These are phyloP conservation scores for Oscheius sp. DNA, from an alignment of 2,888 invertebrate species.

Conservation along the genomic window DNA sequence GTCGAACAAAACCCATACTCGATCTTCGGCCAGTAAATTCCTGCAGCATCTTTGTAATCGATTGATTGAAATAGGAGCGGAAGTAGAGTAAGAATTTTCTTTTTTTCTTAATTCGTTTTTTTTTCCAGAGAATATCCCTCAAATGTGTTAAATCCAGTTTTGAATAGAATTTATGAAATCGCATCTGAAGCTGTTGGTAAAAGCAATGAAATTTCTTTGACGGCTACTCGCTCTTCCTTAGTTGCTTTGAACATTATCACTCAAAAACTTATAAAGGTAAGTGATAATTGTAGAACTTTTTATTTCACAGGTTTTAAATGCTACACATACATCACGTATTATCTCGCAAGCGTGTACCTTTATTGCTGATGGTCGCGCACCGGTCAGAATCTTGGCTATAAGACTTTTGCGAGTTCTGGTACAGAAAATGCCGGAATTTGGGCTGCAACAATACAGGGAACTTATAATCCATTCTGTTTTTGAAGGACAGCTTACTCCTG, in stretches of 20 bases:
- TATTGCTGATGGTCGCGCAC: slow-evolving; percentile 60
- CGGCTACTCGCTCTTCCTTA: slow-evolving; percentile 55
- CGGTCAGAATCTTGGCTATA: slow-evolving; percentile 64
- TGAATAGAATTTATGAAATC: slow-evolving; percentile 56
- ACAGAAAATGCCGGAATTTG: slow-evolving; percentile 64
- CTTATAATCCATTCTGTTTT: slow-evolving; percentile 64
- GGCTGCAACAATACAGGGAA: slow-evolving; percentile 67
- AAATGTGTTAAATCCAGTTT: slow-evolving; percentile 41
- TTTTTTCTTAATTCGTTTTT: not conserved
- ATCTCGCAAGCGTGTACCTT: slow-evolving; percentile 59
- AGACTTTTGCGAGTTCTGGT: slow-evolving; percentile 63
- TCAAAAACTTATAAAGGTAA: slow-evolving; percentile 62
- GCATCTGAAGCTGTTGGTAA: slow-evolving; percentile 20
- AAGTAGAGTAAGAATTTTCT: slow-evolving; percentile 41
- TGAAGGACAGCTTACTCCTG: slow-evolving; percentile 58
- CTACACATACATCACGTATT: slow-evolving; percentile 53
- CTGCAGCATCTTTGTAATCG: slow-evolving; percentile 60
- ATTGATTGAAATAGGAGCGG: slow-evolving; percentile 56
- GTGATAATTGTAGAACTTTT: not conserved
- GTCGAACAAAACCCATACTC: slow-evolving; percentile 56
- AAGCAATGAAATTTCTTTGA: slow-evolving; percentile 39
- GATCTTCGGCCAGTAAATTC: slow-evolving; percentile 61
- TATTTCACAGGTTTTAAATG: slow-evolving; percentile 46
- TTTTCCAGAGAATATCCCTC: slow-evolving; percentile 40
- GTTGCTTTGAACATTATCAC: slow-evolving; percentile 69